phyloP scores from a whole-genome alignment of 2,797 vertebrate species.

The Rousettus madagascariensis region DNA sequence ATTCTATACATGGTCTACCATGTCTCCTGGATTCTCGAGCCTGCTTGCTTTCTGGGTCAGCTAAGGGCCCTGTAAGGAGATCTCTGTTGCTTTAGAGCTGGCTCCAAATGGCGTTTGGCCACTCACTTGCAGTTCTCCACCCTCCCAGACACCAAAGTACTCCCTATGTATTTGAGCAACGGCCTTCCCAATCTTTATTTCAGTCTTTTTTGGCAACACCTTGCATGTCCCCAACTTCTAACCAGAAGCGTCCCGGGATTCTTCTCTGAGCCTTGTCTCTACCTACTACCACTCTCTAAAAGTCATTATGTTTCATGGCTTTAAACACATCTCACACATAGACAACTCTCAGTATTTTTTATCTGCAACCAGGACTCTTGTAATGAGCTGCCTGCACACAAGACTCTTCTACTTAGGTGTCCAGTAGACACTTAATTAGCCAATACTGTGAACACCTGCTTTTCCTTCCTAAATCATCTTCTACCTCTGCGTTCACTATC shows the following conservation, averaged over 20 bases:
- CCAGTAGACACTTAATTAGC: not conserved
- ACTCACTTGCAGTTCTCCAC: not conserved
- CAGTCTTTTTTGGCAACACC: not conserved
- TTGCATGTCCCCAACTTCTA: not conserved
- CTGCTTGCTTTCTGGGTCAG: not conserved
- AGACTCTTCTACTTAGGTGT: not conserved
- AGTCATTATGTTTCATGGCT: not conserved
- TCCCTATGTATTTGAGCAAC: not conserved
- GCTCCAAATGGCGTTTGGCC: not conserved
- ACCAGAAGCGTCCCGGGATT: accelerated
- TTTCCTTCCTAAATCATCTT: not conserved
- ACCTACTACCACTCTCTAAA: not conserved
- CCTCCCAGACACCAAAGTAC: not conserved
- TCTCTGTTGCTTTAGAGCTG: not conserved
- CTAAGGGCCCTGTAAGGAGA: not conserved
- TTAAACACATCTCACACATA: not conserved
- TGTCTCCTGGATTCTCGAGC: not conserved
- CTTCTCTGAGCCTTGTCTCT: not conserved
- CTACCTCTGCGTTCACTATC: not conserved
- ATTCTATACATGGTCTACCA: not conserved
- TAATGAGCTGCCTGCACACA: not conserved
- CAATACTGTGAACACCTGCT: not conserved
- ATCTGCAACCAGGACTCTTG: not conserved
- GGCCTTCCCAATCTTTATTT: not conserved
- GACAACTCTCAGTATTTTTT: not conserved